Evolutionary conservation across 2,888 invertebrate genomes (phyloP), one percentile per base, ranked within the genome.

Genomic region (Nomada fabriciana): DNA sequence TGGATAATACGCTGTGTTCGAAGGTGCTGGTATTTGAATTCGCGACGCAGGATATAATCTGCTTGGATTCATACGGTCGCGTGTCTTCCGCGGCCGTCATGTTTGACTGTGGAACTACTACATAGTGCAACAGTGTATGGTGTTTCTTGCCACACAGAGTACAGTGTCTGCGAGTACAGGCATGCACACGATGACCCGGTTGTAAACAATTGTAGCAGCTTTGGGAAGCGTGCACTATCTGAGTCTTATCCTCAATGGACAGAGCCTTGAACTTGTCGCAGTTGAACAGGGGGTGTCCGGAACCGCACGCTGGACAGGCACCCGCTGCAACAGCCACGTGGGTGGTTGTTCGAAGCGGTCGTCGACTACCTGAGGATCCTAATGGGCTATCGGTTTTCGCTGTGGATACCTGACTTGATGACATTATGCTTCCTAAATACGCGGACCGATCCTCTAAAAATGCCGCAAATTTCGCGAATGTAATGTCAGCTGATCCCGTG

Each of bases 171-270:
- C 36, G 67, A 2, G 20, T 67, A 13, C 65, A 67, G 13, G 29
- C 10, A 1, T 53, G 15, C 2, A 52, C 53, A 18, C 20, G n/a
- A n/a, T n/a, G n/a, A n/a, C n/a, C n/a, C n/a, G 29, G 0, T 13
- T 53, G 18, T 7, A 67, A 67, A 36, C 53, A 67, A 53, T 53
- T 67, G 0, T 25, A 67, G 2, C 65, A 67, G 9, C n/a, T 2
- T n/a, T 13, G 29, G 0, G 50, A 10, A 0, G 2, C 11, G 3
- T 67, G 52, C 0, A 67, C 36, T 5, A 36, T 36, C 5, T 36
- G 18, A 1, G 23, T 20, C 15, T 67, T 36, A 13, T n/a, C 5
- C n/a, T 1, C 18, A 36, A 20, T 29, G 1, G 18, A 13, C 11
- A 57, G 11, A 13, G 5, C 13, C 7, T 18, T n/a, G 1, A 67